Conservation (phyloP, 2,888 invertebrate species). For the Microctonus hyperodae region DNA sequence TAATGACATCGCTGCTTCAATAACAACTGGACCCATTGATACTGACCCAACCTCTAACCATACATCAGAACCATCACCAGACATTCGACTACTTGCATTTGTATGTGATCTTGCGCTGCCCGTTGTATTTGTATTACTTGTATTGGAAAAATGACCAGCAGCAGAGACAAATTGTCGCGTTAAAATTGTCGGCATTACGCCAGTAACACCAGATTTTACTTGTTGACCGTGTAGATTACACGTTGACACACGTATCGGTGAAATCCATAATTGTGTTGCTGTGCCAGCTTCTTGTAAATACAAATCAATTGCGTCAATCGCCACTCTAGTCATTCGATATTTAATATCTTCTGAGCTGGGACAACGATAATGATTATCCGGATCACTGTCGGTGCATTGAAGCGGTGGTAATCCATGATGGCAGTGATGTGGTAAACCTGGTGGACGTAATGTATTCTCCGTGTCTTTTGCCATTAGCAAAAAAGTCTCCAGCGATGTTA, state of each 20-base stretch:
- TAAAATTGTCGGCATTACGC: slow-evolving; percentile 78
- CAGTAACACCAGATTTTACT: slow-evolving; percentile 88
- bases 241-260: slow-evolving; percentile 85
- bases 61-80: slow-evolving; percentile 68
- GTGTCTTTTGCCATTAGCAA: slow-evolving; percentile 83
- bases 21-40: slow-evolving; percentile 86
- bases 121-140: slow-evolving; percentile 74
- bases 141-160: slow-evolving; percentile 64
- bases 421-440: slow-evolving; percentile 79
- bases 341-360: slow-evolving; percentile 70
- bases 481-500: slow-evolving; percentile 89
- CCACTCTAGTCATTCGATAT: slow-evolving; percentile 90
- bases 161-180: slow-evolving; percentile 74
- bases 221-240: slow-evolving; percentile 96
- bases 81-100: slow-evolving; percentile 64
- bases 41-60: slow-evolving; percentile 95
- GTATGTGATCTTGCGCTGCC: slow-evolving; percentile 69
- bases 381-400: slow-evolving; percentile 74
- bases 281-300: slow-evolving; percentile 90
- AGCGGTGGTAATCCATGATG: slow-evolving; percentile 78
- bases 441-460: slow-evolving; percentile 89
- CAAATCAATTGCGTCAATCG: slow-evolving; percentile 88
- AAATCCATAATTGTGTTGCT: slow-evolving; percentile 86
- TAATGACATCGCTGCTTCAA: slow-evolving; percentile 88
- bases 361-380: slow-evolving; percentile 72